Evolutionary conservation across 2,113 vertebrate genomes (phyloP).

Genomic region (Eretmochelys imbricata): DNA sequence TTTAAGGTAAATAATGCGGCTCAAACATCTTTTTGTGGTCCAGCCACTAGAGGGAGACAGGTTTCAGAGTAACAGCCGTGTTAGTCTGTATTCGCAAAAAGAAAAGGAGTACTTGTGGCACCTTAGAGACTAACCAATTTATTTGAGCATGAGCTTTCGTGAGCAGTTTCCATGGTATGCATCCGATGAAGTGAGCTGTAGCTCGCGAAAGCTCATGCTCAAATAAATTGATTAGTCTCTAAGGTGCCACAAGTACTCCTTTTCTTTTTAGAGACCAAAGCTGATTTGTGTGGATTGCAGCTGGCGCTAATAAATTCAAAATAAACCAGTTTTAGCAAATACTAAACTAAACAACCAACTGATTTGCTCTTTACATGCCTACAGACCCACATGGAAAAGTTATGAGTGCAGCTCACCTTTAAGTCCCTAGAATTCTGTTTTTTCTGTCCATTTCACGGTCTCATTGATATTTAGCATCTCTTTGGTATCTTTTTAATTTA

Average conservation of each 20-base stretch:
- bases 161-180: too few relatives aligned
- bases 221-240: too few relatives aligned
- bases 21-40: background rate
- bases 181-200: too few relatives aligned
- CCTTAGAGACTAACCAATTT: too few relatives aligned
- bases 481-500: background rate
- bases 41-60: background rate
- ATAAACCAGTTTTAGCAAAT: background rate
- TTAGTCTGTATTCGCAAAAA: too few relatives aligned
- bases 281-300: background rate
- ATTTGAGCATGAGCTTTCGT: too few relatives aligned
- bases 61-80: too few relatives aligned
- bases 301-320: fast-evolving
- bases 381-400: background rate
- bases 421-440: background rate
- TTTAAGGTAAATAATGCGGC: background rate
- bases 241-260: too few relatives aligned
- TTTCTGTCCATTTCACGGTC: background rate
- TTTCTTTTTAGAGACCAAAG: background rate
- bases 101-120: too few relatives aligned
- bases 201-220: too few relatives aligned
- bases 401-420: background rate
- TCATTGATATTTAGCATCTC: background rate
- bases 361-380: background rate
- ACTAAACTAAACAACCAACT: background rate